Evolutionary conservation across 2,888 invertebrate genomes (phyloP), one percentile per base, ranked within the genome.

Genomic region (Pandemis corylana): DNA sequence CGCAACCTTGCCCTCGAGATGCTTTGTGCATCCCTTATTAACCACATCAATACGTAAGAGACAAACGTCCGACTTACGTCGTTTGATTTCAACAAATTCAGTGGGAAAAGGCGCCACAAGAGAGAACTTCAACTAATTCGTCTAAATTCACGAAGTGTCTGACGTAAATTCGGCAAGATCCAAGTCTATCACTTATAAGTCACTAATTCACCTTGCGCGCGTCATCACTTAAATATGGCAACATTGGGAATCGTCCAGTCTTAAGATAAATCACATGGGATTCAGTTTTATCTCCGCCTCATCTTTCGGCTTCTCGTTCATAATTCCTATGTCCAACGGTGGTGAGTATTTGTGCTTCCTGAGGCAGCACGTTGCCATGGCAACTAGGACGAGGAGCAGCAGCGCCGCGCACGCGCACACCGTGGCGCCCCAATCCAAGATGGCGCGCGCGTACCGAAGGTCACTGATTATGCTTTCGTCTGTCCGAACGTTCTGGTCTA

Each of bases 401-500:
- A 96, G 92, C 0, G 96, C 90, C 0, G 86, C 80, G 77, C 88
- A 89, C 0, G 92, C 89, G 83, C 91, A 90, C 0, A 88, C 86
- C 0, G 84, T 84, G 0, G 88, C 87, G 5, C 94, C 94, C 93
- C 94, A 94, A 72, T 93, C 93, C 1, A 85, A 77, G 1, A 91
- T 82, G 41, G 85, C 78, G 28, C 93, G 87, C 2, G 90, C 92
- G 49, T 83, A 77, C 0, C 85, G 80, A n/a, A 97, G 85, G 68
- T 96, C 95, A 0, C 89, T 84, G 0, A 95, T 91, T 67, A 97
- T 84, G 0, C 94, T 89, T 0, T 95, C 93, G 0, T 96, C 95
- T 0, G 97, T 92, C 13, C 89, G 87, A 1, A 96, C 97, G 73
- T 92, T 95, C 84, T 97, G 96, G 82, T 97, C 96, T 81, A 98